Evolutionary conservation across 2,797 vertebrate genomes (phyloP), one percentile per base, ranked within the genome.

Genomic region (Myotis findleyi): DNA sequence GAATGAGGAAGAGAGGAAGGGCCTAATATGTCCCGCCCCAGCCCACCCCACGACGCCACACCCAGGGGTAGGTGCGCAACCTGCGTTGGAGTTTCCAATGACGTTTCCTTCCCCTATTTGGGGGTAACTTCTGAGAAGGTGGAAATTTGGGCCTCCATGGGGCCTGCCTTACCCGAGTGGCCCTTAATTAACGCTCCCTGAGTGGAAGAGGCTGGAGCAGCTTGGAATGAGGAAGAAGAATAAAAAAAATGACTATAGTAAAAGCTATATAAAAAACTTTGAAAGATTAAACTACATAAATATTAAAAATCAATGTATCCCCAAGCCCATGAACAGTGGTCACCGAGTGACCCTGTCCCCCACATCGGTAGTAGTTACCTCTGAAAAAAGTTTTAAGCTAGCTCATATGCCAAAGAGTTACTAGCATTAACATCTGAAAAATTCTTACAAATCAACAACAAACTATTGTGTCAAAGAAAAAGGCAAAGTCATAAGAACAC

Each of bases 151-250:
- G 49, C 30, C 81, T 75, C 33, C 23, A 4, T 20, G 18, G 72
- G 51, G 64, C 69, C 51, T 95, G 51, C 44, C 47, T 93, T 76
- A 91, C 66, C 76, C 69, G 10, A 87, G 47, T 36, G 72, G 59
- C 66, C 68, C 57, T 92, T 83, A 88, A 87, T 84, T 72, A 91
- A 90, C 0, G 17, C 20, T 93, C 80, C 81, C 38, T 89, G 73
- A 89, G 71, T 71, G 73, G 36, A 89, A 89, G 69, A 57, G 51
- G 59, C 66, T 89, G 38, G 84, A 71, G 38, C 47, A 44, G 36
- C 88, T 96, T 86, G n/a, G 59, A 86, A 92, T 7, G 7, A 92
- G 38, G 44, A 86, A 38, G 55, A 87, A 91, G 8, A 84, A 72
- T 33, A 73, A 92, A 27, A 27, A 89, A 59, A 92, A 95, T 66